These are phyloP conservation scores for Gnathonemus echidnorhynchus DNA, from an alignment of 2,113 vertebrate genomes.

Conservation along the genomic window DNA sequence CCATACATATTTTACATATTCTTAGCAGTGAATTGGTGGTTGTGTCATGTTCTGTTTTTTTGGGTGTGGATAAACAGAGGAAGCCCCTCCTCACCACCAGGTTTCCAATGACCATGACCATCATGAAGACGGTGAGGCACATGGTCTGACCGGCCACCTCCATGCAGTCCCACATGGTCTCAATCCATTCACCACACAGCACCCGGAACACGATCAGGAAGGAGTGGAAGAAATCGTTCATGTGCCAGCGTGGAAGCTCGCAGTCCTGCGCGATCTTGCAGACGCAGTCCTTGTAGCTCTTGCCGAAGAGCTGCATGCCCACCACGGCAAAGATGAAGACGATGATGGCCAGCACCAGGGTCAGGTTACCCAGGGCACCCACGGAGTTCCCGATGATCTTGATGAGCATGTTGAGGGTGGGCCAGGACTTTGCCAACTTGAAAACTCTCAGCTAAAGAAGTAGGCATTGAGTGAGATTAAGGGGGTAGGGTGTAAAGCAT, in stretches of 20 bases:
- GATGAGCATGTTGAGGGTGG: slow-evolving; percentile 98
- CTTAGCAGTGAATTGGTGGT: background rate
- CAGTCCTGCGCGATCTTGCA: slow-evolving; percentile 83
- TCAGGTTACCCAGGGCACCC: slow-evolving; percentile 94
- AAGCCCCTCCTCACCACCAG: slow-evolving; percentile 79
- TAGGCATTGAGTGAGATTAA: background rate
- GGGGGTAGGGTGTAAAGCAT: background rate
- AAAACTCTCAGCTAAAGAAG: slow-evolving; percentile 83
- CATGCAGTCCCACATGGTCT: slow-evolving; percentile 99
- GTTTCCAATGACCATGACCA: slow-evolving; percentile 99
- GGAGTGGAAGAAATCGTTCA: slow-evolving; percentile 98
- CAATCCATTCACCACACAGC: slow-evolving; percentile 96
- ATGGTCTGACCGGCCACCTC: slow-evolving; percentile 93
- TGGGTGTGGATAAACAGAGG: background rate
- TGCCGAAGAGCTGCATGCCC: slow-evolving; percentile 99
- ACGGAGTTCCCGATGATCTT: slow-evolving; percentile 99
- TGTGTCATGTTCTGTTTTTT: background rate
- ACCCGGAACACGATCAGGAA: slow-evolving; percentile 98
- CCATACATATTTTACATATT: background rate
- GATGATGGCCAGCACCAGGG: slow-evolving; percentile 95
- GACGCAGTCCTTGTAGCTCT: slow-evolving; percentile 96
- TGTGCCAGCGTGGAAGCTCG: slow-evolving; percentile 92
- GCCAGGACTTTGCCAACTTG: slow-evolving; percentile 98
- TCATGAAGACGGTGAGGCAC: slow-evolving; percentile 98
- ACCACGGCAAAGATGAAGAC: slow-evolving; percentile 99